Evolutionary conservation across 2,797 vertebrate species (phyloP).

Genomic region (Acanthopagrus latus): DNA sequence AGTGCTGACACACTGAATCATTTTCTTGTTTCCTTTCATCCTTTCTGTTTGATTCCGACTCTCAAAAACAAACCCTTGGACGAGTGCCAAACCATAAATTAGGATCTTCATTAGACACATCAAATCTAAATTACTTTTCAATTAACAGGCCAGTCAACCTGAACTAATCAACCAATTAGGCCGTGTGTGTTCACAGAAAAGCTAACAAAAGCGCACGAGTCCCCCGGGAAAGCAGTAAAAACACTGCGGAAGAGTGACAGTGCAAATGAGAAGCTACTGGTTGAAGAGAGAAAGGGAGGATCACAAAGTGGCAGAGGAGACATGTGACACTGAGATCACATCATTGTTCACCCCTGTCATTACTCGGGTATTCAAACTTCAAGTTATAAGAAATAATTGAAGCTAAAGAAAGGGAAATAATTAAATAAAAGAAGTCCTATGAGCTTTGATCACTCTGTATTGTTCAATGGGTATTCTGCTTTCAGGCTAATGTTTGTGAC

Average conservation of each 20-base stretch:
- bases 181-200: conserved; percentile 84
- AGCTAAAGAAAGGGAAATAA: neutral
- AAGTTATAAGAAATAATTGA: conserved; percentile 7
- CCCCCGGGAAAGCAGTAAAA: conserved; percentile 82
- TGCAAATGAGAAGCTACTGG: conserved; percentile 70
- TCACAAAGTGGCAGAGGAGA: conserved; percentile 43
- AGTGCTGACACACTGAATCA: conserved; percentile 46
- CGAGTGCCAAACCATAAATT: conserved; percentile 77
- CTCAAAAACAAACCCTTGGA: conserved; percentile 77
- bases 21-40: conserved; percentile 68
- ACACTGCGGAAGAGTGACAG: conserved; percentile 77
- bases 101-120: conserved; percentile 83
- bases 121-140: conserved; percentile 85
- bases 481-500: conserved; percentile 4
- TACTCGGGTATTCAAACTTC: conserved; percentile 16
- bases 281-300: conserved; percentile 36
- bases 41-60: conserved; percentile 69
- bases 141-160: conserved; percentile 86
- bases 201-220: conserved; percentile 82
- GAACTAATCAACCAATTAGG: conserved; percentile 88
- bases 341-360: conserved; percentile 23
- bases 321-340: conserved; percentile 35
- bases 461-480: neutral
- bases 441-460: conserved; percentile 1
- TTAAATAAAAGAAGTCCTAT: neutral